phyloP scores from a whole-genome alignment of 2,797 vertebrate genomes.

The Sebastes taczanowskii region DNA sequence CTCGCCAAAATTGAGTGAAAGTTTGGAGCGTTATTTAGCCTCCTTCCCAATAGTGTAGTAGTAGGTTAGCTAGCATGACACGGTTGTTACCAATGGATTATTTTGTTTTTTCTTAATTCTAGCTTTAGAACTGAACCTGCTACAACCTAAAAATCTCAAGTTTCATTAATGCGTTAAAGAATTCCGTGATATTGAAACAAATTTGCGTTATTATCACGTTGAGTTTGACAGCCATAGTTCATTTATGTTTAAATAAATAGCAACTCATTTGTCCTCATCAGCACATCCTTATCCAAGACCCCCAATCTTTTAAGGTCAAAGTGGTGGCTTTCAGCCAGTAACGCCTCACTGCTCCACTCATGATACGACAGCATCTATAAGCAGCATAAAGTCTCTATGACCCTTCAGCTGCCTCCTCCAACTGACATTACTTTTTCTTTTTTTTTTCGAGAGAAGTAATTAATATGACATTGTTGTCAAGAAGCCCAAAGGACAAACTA shows the following conservation, averaged over 20 bases:
- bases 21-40: too few species aligned
- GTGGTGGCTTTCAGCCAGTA: neutral
- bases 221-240: too few species aligned
- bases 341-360: neutral
- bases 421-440: conserved; percentile 14
- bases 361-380: neutral
- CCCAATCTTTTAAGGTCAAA: conserved; percentile 4
- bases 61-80: too few species aligned
- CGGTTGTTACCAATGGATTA: too few species aligned
- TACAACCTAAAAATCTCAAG: too few species aligned
- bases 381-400: neutral
- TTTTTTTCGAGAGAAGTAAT: conserved; percentile 21
- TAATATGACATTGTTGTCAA: conserved; percentile 53
- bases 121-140: too few species aligned
- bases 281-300: neutral
- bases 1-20: too few species aligned
- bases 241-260: neutral
- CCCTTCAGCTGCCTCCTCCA: conserved; percentile 14
- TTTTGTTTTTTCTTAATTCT: too few species aligned
- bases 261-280: neutral
- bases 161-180: too few species aligned
- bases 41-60: too few species aligned
- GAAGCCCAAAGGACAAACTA: conserved; percentile 51
- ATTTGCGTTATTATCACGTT: too few species aligned
- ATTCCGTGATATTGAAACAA: too few species aligned